phyloP scores from a whole-genome alignment of 2,888 invertebrate species.

The Empis stercorea region DNA sequence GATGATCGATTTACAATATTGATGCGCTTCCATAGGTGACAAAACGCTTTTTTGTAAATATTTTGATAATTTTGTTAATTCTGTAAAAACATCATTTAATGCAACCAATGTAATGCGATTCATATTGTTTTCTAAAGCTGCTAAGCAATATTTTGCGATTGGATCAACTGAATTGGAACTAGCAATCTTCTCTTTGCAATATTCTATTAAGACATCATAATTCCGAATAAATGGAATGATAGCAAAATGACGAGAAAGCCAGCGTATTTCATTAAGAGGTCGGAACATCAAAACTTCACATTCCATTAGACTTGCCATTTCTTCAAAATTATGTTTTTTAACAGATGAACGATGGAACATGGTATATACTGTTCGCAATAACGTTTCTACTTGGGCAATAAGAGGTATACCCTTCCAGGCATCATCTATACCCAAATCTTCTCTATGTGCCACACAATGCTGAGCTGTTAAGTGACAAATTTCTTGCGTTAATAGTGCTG shows the following conservation, averaged over 20 bases:
- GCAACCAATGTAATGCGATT: background rate
- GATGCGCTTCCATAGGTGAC: background rate
- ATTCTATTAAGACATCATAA: background rate
- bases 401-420: background rate
- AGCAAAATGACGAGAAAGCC: background rate
- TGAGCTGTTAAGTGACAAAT: background rate
- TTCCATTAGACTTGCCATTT: background rate
- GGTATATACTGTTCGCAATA: background rate
- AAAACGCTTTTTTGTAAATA: background rate
- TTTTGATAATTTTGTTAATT: background rate
- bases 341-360: background rate
- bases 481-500: slow-evolving; percentile 1
- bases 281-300: background rate
- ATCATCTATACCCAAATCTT: background rate
- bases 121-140: background rate
- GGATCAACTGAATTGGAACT: background rate
- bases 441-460: slow-evolving; percentile 1
- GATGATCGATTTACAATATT: background rate
- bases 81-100: background rate
- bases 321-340: background rate
- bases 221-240: background rate
- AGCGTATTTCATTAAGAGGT: background rate
- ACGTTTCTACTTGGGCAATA: background rate
- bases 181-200: background rate
- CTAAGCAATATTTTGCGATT: background rate